Conservation (phyloP, 2,888 invertebrate genomes). For the Latheticus oryzae region DNA sequence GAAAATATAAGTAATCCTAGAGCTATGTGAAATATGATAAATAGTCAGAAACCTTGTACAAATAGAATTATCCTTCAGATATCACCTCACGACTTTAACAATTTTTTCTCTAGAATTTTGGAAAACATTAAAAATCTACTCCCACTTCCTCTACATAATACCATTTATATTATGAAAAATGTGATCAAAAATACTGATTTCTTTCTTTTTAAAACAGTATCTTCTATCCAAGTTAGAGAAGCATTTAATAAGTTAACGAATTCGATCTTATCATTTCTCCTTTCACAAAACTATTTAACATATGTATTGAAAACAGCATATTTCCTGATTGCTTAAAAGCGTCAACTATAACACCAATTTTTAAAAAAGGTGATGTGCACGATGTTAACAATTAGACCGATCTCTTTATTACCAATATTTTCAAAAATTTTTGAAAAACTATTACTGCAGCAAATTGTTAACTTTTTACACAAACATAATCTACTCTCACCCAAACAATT, state of each 20-base stretch:
- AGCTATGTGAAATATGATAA: too few species aligned
- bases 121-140: too few species aligned
- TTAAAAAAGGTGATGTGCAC: not conserved
- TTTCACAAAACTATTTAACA: not conserved
- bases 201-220: too few species aligned
- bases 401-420: not conserved
- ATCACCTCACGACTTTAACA: too few species aligned
- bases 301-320: not conserved
- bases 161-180: too few species aligned
- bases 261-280: not conserved
- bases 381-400: too few species aligned
- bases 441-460: not conserved
- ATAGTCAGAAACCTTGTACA: too few species aligned
- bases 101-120: too few species aligned
- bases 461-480: conserved; percentile 1
- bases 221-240: not conserved
- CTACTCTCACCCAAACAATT: not conserved
- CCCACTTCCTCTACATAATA: too few species aligned
- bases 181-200: too few species aligned
- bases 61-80: too few species aligned
- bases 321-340: not conserved
- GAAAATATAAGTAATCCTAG: too few species aligned
- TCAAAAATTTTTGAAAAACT: conserved; percentile 5
- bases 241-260: not conserved
- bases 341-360: not conserved